Conservation (phyloP, 1,140 invertebrate genomes). For the Hermetia illucens region DNA sequence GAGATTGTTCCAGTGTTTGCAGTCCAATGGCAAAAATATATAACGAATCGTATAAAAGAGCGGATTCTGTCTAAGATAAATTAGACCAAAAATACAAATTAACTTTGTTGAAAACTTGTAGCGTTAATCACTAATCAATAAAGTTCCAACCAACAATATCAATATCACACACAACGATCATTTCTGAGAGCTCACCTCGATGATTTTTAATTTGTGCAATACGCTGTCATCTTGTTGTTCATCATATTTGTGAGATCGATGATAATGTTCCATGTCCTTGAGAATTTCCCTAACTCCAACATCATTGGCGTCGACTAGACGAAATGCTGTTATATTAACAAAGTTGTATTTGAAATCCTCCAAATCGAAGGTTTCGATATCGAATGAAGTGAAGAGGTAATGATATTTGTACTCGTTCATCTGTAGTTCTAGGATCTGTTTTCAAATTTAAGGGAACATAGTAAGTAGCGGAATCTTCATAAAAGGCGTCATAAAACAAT, state of each 20-base stretch:
- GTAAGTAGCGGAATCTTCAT: background rate
- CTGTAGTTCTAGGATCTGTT: slow-evolving; percentile 71
- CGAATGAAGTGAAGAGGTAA: slow-evolving; percentile 83
- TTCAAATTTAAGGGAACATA: background rate
- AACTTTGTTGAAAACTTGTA: too few relatives aligned
- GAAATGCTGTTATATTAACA: slow-evolving; percentile 80
- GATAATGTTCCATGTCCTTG: slow-evolving; percentile 77
- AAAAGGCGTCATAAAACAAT: background rate
- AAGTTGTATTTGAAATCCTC: slow-evolving; percentile 85
- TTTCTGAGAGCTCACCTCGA: slow-evolving; percentile 60
- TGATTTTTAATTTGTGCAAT: slow-evolving; percentile 54
- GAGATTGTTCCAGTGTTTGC: slow-evolving; percentile 52
- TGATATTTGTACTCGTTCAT: slow-evolving; percentile 86
- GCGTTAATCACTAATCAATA: too few relatives aligned
- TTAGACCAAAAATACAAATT: slow-evolving; percentile 4
- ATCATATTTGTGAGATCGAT: too few relatives aligned
- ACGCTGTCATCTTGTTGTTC: slow-evolving; percentile 65
- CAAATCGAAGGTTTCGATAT: slow-evolving; percentile 73
- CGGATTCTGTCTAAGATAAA: slow-evolving; percentile 66
- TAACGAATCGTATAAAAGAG: slow-evolving; percentile 83
- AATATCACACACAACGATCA: too few relatives aligned
- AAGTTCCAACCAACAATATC: too few relatives aligned
- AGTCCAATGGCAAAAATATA: slow-evolving; percentile 72
- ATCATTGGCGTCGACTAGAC: slow-evolving; percentile 66
- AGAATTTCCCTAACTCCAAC: slow-evolving; percentile 59